A percentile compares a stretch with the other conserved stretches of the same genome.
phyloP scores from a whole-genome alignment of 2,797 vertebrate species.

The Delichon dasypus region DNA sequence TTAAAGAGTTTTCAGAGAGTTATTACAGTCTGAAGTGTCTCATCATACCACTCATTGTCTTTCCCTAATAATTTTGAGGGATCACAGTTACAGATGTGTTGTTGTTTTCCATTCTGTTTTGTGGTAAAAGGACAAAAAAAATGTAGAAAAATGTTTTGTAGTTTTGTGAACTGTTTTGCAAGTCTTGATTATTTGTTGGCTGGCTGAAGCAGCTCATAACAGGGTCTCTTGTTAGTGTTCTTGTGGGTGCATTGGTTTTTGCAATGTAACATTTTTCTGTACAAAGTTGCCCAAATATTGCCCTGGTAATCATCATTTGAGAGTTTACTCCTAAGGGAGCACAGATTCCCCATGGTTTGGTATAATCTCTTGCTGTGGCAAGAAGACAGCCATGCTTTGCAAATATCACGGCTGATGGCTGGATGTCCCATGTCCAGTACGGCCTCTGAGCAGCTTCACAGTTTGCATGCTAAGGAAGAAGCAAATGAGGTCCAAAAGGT shows the following conservation, averaged over 20 bases:
- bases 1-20: not conserved
- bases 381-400: not conserved
- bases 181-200: not conserved
- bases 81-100: not conserved
- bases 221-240: not conserved
- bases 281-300: not conserved
- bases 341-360: not conserved
- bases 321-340: not conserved
- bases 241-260: not conserved
- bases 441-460: not conserved
- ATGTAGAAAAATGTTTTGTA: not conserved
- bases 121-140: not conserved
- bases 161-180: not conserved
- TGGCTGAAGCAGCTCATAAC: not conserved
- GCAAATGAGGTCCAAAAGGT: not conserved
- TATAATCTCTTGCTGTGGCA: not conserved
- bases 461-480: not conserved
- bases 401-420: not conserved
- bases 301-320: not conserved
- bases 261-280: not conserved
- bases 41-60: fast-evolving
- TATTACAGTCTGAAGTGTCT: not conserved
- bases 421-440: not conserved
- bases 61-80: not conserved
- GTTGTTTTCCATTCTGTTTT: not conserved